Evolutionary conservation across 92 coral and sea anemone species (phyloP), one percentile per base, ranked within the genome.

Genomic region (Umimayanthus chanpuru): DNA sequence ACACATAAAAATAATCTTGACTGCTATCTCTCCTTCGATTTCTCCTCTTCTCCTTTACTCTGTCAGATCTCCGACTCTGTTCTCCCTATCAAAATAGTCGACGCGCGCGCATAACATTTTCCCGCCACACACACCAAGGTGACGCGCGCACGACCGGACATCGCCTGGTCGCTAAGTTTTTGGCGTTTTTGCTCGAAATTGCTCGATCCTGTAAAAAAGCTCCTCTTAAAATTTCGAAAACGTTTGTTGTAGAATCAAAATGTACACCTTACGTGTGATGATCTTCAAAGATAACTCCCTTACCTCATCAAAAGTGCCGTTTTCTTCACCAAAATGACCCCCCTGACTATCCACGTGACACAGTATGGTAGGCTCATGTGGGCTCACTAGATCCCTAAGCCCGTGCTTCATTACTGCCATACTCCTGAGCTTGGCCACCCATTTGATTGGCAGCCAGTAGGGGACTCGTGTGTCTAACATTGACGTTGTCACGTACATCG

Each of bases 371-470:
- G 79, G 87, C 43, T 83, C 87, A 12, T 83, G 87, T 5, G 76
- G 61, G n/a, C 66, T 55, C 15, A 83, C 66, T n/a, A 83, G 32
- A 36, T 41, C 87, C 38, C 40, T 83, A 26, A 68, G 28, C 12
- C 77, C 44, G 44, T 83, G 79, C 41, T 44, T 83, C 87, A 70
- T 83, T 68, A 83, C 32, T 4, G 88, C 85, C 36, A 73, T 5
- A 47, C 71, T 85, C 26, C 99, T 89, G 50, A 97, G 93, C 64
- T 94, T 96, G 11, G 97, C 95, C 2, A 94, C 93, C 92, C 93
- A 97, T 85, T 97, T 97, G 38, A 97, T 88, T 2, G 99, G 96
- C 89, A 94, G 85, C 99, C 99, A 97, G 92, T 91, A 97, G 8
- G 99, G 99, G 9, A 97, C 99, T 21, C 98, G 94, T 28, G 90